phyloP scores from a whole-genome alignment of 2,888 invertebrate genomes.

The Saturnia pavonia region DNA sequence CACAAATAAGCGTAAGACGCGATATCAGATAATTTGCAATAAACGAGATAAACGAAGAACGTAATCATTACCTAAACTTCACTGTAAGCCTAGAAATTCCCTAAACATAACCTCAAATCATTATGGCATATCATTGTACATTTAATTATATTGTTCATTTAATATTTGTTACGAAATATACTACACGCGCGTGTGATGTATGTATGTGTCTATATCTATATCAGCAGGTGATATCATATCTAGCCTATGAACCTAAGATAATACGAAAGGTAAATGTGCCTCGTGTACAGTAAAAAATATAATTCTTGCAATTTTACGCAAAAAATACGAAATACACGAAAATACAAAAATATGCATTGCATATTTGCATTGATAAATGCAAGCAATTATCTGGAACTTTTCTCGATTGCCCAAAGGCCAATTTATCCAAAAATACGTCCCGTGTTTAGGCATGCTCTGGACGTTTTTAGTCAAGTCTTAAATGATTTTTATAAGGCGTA shows the following conservation, averaged over 20 bases:
- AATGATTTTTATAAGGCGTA: background rate
- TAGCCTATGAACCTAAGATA: constrained; percentile 49
- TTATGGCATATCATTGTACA: constrained; percentile 62
- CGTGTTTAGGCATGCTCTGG: background rate
- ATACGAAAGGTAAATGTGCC: constrained; percentile 47
- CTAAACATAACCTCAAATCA: constrained; percentile 13
- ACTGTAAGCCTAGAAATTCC: background rate
- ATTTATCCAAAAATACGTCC: background rate
- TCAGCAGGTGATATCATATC: constrained; percentile 65
- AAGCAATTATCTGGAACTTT: background rate
- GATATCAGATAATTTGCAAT: background rate
- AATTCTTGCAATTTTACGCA: constrained; percentile 36
- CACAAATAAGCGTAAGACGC: background rate
- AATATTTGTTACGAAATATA: constrained; percentile 34
- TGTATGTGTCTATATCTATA: constrained; percentile 49
- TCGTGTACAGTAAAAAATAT: constrained; percentile 49
- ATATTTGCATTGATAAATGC: too few relatives aligned
- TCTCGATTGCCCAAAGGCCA: background rate
- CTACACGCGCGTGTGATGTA: constrained; percentile 52
- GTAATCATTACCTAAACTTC: background rate
- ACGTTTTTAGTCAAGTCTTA: background rate
- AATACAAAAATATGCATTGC: constrained; percentile 1
- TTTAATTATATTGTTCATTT: constrained; percentile 34
- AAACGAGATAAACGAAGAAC: background rate
- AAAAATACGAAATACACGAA: background rate